Conservation (phyloP, 1,140 invertebrate species). For the Pseudomyrmex cubaensis region DNA sequence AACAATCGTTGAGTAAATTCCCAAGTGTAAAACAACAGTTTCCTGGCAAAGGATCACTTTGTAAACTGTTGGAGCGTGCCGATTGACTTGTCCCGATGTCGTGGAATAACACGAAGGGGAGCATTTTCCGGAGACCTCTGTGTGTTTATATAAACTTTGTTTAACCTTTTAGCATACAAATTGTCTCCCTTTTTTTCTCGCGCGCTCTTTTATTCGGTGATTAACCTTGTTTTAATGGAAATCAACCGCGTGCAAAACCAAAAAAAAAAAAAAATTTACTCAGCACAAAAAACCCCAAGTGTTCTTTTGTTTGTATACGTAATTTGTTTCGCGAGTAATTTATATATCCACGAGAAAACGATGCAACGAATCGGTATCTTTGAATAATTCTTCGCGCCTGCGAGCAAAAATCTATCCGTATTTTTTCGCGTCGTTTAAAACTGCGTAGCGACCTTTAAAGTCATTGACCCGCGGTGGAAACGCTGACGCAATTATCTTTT, state of each 20-base stretch:
- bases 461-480: conserved; percentile 31
- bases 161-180: conserved; percentile 16
- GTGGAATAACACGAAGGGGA: conserved; percentile 41
- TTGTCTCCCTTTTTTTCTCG: conserved; percentile 9
- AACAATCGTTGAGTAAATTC: conserved; percentile 31
- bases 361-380: background rate
- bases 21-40: conserved; percentile 28
- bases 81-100: conserved; percentile 40
- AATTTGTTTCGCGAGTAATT: conserved; percentile 24
- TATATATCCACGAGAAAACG: background rate
- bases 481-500: conserved; percentile 40
- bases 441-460: conserved; percentile 40
- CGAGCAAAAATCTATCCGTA: background rate
- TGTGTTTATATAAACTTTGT: conserved; percentile 26
- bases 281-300: too few species aligned
- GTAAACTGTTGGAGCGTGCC: conserved; percentile 27
- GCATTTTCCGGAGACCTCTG: conserved; percentile 6
- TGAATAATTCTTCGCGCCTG: background rate
- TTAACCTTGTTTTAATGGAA: background rate
- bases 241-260: too few species aligned
- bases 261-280: too few species aligned
- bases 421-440: background rate
- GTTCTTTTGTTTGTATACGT: too few species aligned
- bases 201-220: too few species aligned
- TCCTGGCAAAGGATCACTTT: conserved; percentile 40